Evolutionary conservation across 92 coral and sea anemone genomes (phyloP).

Genomic region (Paramuricea clavata): DNA sequence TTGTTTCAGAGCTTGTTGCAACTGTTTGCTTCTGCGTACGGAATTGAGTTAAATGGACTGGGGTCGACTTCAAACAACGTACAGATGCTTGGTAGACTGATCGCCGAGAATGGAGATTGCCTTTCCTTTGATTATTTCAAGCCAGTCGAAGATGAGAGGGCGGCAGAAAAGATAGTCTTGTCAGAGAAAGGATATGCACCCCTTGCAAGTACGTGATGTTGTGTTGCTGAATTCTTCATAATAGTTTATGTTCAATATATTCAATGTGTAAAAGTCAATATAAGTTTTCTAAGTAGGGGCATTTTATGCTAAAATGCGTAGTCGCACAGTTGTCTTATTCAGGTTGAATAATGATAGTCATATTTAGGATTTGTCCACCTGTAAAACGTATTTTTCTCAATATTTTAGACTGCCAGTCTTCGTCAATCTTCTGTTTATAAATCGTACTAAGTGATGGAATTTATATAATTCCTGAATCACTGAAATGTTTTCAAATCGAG

Average conservation of each 20-base stretch:
- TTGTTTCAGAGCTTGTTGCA: slow-evolving; percentile 6
- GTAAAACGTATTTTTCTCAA: too few species aligned
- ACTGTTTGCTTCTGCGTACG: neutral
- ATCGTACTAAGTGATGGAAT: too few species aligned
- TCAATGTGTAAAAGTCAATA: too few species aligned
- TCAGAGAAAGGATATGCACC: slow-evolving; percentile 4
- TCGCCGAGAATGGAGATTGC: slow-evolving; percentile 35
- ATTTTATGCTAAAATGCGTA: too few species aligned
- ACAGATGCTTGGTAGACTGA: neutral
- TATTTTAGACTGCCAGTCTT: too few species aligned
- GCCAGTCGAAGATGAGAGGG: slow-evolving; percentile 33
- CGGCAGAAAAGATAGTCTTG: slow-evolving; percentile 13
- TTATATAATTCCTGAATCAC: too few species aligned
- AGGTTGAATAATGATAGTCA: too few species aligned
- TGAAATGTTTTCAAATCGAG: too few species aligned
- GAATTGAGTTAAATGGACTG: neutral
- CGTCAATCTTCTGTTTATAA: too few species aligned
- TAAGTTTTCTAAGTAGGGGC: too few species aligned
- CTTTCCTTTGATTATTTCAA: slow-evolving; percentile 35
- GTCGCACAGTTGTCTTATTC: too few species aligned
- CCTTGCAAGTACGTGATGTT: slow-evolving; percentile 8
- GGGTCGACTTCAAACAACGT: neutral
- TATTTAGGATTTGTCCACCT: too few species aligned
- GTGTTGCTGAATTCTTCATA: neutral
- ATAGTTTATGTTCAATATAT: neutral